A percentile compares a stretch with the other conserved stretches of the same genome.
These are phyloP conservation scores for Seladonia tumulorum DNA, from an alignment of 2,888 invertebrate species.

Conservation along the genomic window DNA sequence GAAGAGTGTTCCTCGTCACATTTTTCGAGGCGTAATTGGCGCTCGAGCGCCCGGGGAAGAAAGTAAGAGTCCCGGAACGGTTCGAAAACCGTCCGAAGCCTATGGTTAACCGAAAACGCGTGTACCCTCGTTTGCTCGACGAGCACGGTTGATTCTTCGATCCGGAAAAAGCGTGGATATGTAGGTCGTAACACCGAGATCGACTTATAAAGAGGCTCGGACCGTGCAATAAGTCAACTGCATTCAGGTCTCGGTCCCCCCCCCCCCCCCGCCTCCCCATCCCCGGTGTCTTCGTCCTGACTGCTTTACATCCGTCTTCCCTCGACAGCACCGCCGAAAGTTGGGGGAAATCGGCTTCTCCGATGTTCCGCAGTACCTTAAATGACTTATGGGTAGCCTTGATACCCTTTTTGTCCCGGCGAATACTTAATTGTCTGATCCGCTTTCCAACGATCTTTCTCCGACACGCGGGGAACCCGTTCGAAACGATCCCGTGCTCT, in stretches of 20 bases:
- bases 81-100: neutral
- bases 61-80: constrained; percentile 41
- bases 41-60: constrained; percentile 2
- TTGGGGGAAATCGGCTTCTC: constrained; percentile 24
- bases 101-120: neutral
- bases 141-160: constrained; percentile 28
- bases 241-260: constrained; percentile 57
- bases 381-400: constrained; percentile 20
- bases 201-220: constrained; percentile 55
- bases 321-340: constrained; percentile 34
- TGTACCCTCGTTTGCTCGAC: constrained; percentile 20
- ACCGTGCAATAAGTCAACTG: constrained; percentile 59
- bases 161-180: constrained; percentile 51
- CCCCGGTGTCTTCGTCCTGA: constrained; percentile 23
- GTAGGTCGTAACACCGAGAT: constrained; percentile 58
- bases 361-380: constrained; percentile 1
- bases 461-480: neutral
- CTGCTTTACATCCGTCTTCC: constrained; percentile 53
- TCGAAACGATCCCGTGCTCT: neutral
- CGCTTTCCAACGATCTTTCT: constrained; percentile 13
- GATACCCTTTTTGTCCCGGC: constrained; percentile 13
- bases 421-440: constrained; percentile 14
- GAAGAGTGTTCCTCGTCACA: neutral
- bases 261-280: too few species aligned
- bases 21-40: neutral